Evolutionary conservation across 1,140 invertebrate species (phyloP).

Genomic region (Cotesia chilonis): DNA sequence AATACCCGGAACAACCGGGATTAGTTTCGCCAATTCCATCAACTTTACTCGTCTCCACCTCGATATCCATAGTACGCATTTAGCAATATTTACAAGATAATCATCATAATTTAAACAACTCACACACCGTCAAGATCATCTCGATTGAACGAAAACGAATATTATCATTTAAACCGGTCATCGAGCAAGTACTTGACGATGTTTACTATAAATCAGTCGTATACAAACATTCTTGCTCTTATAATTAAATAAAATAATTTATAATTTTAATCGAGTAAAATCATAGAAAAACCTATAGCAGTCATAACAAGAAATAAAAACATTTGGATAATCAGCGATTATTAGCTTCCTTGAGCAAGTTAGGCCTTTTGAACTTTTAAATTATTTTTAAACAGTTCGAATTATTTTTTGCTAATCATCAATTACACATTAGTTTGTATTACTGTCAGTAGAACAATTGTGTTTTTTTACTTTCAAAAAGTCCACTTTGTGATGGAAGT

Average conservation of each 20-base stretch:
- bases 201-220: background rate
- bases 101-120: background rate
- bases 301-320: slow-evolving; percentile 2
- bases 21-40: slow-evolving; percentile 55
- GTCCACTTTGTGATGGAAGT: background rate
- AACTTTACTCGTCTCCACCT: slow-evolving; percentile 47
- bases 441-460: background rate
- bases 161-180: background rate
- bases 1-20: slow-evolving; percentile 56
- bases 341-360: background rate
- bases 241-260: background rate
- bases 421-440: background rate
- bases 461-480: slow-evolving; percentile 14
- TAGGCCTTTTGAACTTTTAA: too few species aligned
- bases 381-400: too few species aligned
- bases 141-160: slow-evolving; percentile 16
- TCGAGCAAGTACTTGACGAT: slow-evolving; percentile 8
- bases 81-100: background rate
- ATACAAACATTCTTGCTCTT: background rate
- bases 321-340: background rate
- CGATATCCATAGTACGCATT: slow-evolving; percentile 38
- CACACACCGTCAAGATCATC: slow-evolving; percentile 13
- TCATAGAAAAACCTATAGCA: background rate
- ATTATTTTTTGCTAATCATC: too few species aligned
- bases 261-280: background rate